These are phyloP conservation scores for Balearica regulorum DNA, from an alignment of 2,797 vertebrate species.

Conservation along the genomic window DNA sequence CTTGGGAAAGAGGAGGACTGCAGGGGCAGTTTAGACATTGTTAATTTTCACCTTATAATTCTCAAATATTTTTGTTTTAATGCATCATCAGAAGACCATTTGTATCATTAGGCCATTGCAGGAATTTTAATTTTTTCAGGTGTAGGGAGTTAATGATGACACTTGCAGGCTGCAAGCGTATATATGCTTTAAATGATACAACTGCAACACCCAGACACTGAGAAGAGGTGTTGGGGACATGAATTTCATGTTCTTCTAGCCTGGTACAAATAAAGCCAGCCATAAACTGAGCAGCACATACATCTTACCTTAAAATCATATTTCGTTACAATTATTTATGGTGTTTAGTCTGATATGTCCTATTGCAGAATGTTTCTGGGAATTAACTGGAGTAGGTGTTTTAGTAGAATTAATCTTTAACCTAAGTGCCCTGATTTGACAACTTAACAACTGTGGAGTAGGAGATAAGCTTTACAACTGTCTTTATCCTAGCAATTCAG, in stretches of 20 bases:
- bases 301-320: not conserved
- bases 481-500: conserved; percentile 34
- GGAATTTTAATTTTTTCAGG: not conserved
- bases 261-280: not conserved
- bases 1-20: not conserved
- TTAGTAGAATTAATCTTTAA: conserved; percentile 5
- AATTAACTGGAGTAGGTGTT: not conserved
- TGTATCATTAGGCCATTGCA: not conserved
- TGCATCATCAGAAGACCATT: not conserved
- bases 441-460: not conserved
- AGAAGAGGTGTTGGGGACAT: not conserved
- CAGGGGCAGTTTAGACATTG: not conserved
- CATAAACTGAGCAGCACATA: not conserved
- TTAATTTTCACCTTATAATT: not conserved
- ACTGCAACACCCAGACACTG: not conserved
- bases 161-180: not conserved
- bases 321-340: not conserved
- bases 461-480: not conserved
- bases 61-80: not conserved
- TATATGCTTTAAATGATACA: not conserved
- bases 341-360: not conserved
- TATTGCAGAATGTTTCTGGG: not conserved
- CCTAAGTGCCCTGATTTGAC: conserved; percentile 13
- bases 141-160: not conserved
- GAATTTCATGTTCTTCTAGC: not conserved